Percentiles rank a stretch among this genome's conserved stretches.
Conservation (phyloP, 1,140 invertebrate genomes). For the Papilio glaucus region DNA sequence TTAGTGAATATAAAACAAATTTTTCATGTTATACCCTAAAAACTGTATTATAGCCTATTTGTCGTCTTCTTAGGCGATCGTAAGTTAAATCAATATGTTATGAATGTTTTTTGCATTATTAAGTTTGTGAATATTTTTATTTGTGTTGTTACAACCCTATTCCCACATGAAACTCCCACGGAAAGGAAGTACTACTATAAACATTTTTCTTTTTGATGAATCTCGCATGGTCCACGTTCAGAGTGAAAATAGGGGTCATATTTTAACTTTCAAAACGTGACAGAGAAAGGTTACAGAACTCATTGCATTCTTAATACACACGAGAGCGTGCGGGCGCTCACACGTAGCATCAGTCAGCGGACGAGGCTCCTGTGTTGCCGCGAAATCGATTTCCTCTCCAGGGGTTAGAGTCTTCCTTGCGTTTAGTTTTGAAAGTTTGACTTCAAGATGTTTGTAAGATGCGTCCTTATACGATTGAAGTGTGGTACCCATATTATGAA, state of each 20-base stretch:
- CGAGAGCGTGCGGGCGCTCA: too few species aligned
- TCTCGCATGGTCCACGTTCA: slow-evolving; percentile 38
- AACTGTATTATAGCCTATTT: too few species aligned
- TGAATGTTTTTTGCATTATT: too few species aligned
- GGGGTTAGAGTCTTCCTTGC: neutral
- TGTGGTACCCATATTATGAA: too few species aligned
- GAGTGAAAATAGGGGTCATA: slow-evolving; percentile 40
- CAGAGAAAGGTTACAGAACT: slow-evolving; percentile 27
- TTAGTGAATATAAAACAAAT: too few species aligned
- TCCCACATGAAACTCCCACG: slow-evolving; percentile 29
- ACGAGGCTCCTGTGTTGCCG: neutral
- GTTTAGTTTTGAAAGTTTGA: neutral
- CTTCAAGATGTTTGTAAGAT: too few species aligned
- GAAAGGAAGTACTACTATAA: slow-evolving; percentile 33
- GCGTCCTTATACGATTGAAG: too few species aligned
- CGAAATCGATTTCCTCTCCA: neutral
- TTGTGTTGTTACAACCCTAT: slow-evolving; percentile 6
- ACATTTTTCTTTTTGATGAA: slow-evolving; percentile 41
- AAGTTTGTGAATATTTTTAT: neutral
- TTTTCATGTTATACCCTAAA: too few species aligned
- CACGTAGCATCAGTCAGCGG: neutral
- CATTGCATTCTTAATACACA: slow-evolving; percentile 26
- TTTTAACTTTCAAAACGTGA: slow-evolving; percentile 41
- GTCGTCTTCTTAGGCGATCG: too few species aligned
- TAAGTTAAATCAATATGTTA: too few species aligned